These are phyloP conservation scores for Solenopsis fugax DNA, from an alignment of 1,140 invertebrate species.

Conservation along the genomic window DNA sequence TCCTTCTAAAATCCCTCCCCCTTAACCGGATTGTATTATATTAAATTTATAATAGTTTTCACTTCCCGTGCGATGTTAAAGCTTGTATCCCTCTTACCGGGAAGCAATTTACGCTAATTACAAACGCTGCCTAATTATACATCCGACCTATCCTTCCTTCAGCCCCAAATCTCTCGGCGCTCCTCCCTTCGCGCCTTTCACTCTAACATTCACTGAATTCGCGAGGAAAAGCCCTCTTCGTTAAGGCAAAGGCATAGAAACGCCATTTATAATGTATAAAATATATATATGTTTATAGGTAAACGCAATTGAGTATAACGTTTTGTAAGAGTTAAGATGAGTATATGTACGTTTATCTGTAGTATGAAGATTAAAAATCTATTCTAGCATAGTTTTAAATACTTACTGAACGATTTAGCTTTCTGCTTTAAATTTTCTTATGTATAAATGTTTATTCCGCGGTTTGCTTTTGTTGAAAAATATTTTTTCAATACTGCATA, in stretches of 20 bases:
- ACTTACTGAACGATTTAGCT: conserved; percentile 64
- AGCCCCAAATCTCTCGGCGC: conserved; percentile 71
- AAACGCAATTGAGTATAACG: conserved; percentile 71
- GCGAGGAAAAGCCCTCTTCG: conserved; percentile 74
- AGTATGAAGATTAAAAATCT: conserved; percentile 30
- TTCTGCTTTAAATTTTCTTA: conserved; percentile 67
- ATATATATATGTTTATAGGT: conserved; percentile 59
- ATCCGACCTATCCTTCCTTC: conserved; percentile 76
- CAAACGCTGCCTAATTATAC: conserved; percentile 84
- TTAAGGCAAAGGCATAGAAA: conserved; percentile 73
- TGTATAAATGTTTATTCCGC: conserved; percentile 37
- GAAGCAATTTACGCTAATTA: conserved; percentile 87
- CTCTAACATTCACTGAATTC: conserved; percentile 25
- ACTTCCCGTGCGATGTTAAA: conserved; percentile 70
- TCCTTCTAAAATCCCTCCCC: conserved; percentile 12
- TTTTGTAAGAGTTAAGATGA: conserved; percentile 45
- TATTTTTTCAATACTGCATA: conserved; percentile 5
- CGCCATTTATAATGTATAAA: conserved; percentile 84
- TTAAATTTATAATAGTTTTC: conserved; percentile 77
- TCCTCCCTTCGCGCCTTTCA: conserved; percentile 60
- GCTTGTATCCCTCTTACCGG: conserved; percentile 75
- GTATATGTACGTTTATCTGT: conserved; percentile 26
- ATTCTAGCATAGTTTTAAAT: conserved; percentile 28
- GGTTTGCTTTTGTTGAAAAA: not conserved
- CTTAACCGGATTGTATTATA: conserved; percentile 74